Conservation (phyloP, 2,888 invertebrate species). For the Slavum lentiscoides region DNA sequence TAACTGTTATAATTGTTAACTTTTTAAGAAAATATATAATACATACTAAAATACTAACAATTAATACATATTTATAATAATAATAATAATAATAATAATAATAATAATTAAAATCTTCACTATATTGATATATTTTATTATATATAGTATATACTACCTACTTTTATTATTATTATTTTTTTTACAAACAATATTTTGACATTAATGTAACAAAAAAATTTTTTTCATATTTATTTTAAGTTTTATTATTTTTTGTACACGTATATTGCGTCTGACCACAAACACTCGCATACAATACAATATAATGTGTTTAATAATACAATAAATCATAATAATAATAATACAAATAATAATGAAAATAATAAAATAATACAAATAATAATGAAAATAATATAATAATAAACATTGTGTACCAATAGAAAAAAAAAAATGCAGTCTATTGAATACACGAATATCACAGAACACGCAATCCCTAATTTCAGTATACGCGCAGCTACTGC, state of each 20-base stretch:
- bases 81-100: slow-evolving; percentile 5
- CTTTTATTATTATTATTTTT: slow-evolving; percentile 16
- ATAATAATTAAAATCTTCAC: slow-evolving; percentile 7
- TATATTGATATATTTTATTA: neutral
- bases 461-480: slow-evolving; percentile 48
- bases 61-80: slow-evolving; percentile 2
- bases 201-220: slow-evolving; percentile 6
- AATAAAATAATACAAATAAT: slow-evolving; percentile 26
- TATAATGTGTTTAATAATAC: slow-evolving; percentile 21
- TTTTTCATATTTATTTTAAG: neutral
- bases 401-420: slow-evolving; percentile 52
- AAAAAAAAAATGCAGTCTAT: slow-evolving; percentile 51
- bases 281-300: slow-evolving; percentile 28
- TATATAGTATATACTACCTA: neutral
- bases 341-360: slow-evolving; percentile 18
- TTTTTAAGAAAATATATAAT: slow-evolving; percentile 40
- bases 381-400: slow-evolving; percentile 33
- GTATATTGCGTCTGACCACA: slow-evolving; percentile 19
- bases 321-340: slow-evolving; percentile 29
- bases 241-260: neutral
- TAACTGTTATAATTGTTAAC: slow-evolving; percentile 12
- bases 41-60: slow-evolving; percentile 48
- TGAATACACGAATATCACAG: slow-evolving; percentile 53
- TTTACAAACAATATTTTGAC: slow-evolving; percentile 4
- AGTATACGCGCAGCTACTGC: slow-evolving; percentile 24